Evolutionary conservation across 2,888 invertebrate genomes (phyloP).

Genomic region (Xestia ashworthii): DNA sequence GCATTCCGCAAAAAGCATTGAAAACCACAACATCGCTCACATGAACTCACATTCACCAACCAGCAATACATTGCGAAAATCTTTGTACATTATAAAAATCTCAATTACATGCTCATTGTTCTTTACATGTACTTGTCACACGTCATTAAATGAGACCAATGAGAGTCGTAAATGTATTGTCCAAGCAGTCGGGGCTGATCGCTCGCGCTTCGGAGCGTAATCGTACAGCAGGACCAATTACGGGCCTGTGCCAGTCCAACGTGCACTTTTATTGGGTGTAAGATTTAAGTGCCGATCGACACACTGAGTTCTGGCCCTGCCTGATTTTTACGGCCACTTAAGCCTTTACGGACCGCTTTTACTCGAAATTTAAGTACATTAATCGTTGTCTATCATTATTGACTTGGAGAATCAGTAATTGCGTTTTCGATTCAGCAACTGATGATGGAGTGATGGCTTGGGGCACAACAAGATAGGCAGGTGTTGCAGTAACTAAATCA

Average conservation of each 20-base stretch:
- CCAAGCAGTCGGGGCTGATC: slow-evolving; percentile 72
- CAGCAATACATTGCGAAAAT: slow-evolving; percentile 60
- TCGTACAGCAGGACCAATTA: slow-evolving; percentile 88
- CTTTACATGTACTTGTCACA: slow-evolving; percentile 84
- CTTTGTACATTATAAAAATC: slow-evolving; percentile 83
- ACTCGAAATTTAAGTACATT: slow-evolving; percentile 66
- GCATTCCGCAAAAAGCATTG: slow-evolving; percentile 8
- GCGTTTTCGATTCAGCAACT: slow-evolving; percentile 53
- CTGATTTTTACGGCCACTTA: slow-evolving; percentile 87
- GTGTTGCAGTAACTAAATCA: slow-evolving; percentile 1
- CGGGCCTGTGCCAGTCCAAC: slow-evolving; percentile 81
- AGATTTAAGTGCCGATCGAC: slow-evolving; percentile 89
- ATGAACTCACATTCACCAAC: slow-evolving; percentile 10
- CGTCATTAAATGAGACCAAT: slow-evolving; percentile 88
- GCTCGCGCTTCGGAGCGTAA: slow-evolving; percentile 75
- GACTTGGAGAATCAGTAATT: slow-evolving; percentile 62
- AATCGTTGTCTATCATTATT: slow-evolving; percentile 67
- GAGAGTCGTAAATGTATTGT: slow-evolving; percentile 87
- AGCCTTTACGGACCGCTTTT: slow-evolving; percentile 67
- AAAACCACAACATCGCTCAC: slow-evolving; percentile 24
- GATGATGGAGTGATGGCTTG: slow-evolving; percentile 38
- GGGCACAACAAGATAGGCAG: slow-evolving; percentile 1
- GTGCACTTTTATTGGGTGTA: slow-evolving; percentile 90
- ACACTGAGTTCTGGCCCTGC: slow-evolving; percentile 82
- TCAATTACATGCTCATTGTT: slow-evolving; percentile 87